Evolutionary conservation across 2,888 invertebrate genomes (phyloP), one percentile per base, ranked within the genome.

Genomic region (Alsophila aescularia): DNA sequence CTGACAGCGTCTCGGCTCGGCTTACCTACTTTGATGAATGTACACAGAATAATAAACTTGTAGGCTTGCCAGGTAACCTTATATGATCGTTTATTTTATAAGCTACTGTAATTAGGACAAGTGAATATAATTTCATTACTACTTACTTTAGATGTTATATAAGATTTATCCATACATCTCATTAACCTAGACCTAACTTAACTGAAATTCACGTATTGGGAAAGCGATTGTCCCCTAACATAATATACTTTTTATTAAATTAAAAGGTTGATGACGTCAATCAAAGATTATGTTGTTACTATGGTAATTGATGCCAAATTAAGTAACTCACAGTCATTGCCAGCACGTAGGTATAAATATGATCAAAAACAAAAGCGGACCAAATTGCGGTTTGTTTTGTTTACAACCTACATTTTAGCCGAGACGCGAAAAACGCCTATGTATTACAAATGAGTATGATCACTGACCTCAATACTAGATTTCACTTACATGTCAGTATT

Each of bases 401-500:
- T 81, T 79, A 80, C 73, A 74, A 59, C 31, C 64, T 53, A 62
- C 58, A 24, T 7, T 8, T 8, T 24, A 24, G 35, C 37, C 13
- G 9, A 13, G 10, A 32, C n/a, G 29, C 43, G n/a, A n/a, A n/a
- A n/a, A n/a, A n/a, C n/a, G n/a, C n/a, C n/a, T n/a, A n/a, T n/a
- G n/a, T n/a, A n/a, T n/a, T n/a, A n/a, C n/a, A n/a, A n/a, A n/a
- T n/a, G n/a, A n/a, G n/a, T n/a, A 6, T 24, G 7, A 24, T 7
- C 76, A 73, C 72, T 82, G 79, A 79, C 82, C 84, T 81, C 79
- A 73, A 81, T 83, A 70, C 62, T 64, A 52, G 70, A 76, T 74
- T 77, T 69, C 73, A 78, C 90, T 87, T 73, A 89, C 90, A 85
- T 80, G 77, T 79, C 80, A 80, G 77, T 76, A 69, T 75, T 83